Evolutionary conservation across 2,797 vertebrate genomes (phyloP).

Genomic region (Centroberyx gerrardi): DNA sequence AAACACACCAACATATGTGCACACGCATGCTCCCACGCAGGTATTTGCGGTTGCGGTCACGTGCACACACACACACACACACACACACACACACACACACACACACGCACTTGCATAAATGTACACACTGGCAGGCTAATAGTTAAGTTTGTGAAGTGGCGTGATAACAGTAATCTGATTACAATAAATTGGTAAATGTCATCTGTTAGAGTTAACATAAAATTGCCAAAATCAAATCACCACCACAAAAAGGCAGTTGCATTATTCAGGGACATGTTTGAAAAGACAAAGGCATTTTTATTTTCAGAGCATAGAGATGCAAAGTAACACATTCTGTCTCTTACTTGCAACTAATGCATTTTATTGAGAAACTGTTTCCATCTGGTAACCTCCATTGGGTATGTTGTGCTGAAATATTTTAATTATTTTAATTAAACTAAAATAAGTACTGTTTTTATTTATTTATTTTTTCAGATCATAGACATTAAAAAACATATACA

Average conservation of each 20-base stretch:
- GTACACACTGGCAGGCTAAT: constrained; percentile 19
- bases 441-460: constrained; percentile 40
- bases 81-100: constrained; percentile 32
- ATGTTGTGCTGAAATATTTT: constrained; percentile 65
- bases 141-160: constrained; percentile 32
- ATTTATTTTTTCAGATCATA: constrained; percentile 38
- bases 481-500: constrained; percentile 36
- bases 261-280: constrained; percentile 42
- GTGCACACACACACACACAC: constrained; percentile 3
- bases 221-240: constrained; percentile 75
- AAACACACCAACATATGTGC: constrained; percentile 53
- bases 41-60: neutral
- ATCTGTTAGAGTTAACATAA: constrained; percentile 62
- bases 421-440: constrained; percentile 52
- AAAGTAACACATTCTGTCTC: constrained; percentile 61
- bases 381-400: constrained; percentile 69
- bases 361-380: constrained; percentile 57
- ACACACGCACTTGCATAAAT: constrained; percentile 15
- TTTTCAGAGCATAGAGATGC: constrained; percentile 69
- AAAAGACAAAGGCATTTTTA: constrained; percentile 63
- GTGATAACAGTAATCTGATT: constrained; percentile 52
- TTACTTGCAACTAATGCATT: constrained; percentile 60
- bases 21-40: constrained; percentile 53
- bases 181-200: constrained; percentile 66
- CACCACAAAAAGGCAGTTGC: constrained; percentile 37